Base-by-base conservation (phyloP, 2,797 vertebrate species). In the Schizothorax lantsangensis region DNA sequence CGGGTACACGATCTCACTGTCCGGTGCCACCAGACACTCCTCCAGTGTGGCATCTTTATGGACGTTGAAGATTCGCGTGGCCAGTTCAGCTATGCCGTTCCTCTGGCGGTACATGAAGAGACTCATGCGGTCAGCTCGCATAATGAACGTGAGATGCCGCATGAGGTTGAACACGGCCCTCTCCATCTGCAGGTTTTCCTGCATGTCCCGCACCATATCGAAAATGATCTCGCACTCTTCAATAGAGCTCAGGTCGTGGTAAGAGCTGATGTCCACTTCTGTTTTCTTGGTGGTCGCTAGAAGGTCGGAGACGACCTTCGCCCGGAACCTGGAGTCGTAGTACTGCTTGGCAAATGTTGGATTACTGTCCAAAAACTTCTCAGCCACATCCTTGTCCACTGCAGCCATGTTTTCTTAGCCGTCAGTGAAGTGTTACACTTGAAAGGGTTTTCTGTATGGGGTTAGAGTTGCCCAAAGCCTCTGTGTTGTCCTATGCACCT, bases 191-290 rank as follows among this genome's bases (percentile, higher is more conserved):
- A 97, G 85, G 88, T 97, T 96, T 79, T 97, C 97, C 93, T 97
- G 96, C 87, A 97, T 95, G 91, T 97, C 97, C 4, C 97, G 90
- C 57, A 98, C 89, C 89, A 98, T 93, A 89, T 98, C 97, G 1
- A 97, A 97, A 66, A 98, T 93, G 87, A 98, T 88, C 90, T 97
- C 97, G 9, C 97, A 97, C 93, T 98, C 96, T 52, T 97, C 97
- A 89, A 96, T 92, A 1, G 88, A 91, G 12, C 85, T 94, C 90
- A 96, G 89, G 0, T 94, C 82, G 14, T 95, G 97, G 89, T 91
- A 95, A 26, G 36, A 79, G 89, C 92, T 93, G 75, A 93, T 82
- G 86, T 98, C 96, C 88, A 97, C 85, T 0, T 75, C 89, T 0
- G 90, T 85, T 87, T 94, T 93, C 38, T 93, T 93, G 88, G 92